Percentiles rank a stretch among this genome's conserved stretches.
Evolutionary conservation across 2,888 invertebrate genomes (phyloP).

Genomic region (Apotomis betuletana): DNA sequence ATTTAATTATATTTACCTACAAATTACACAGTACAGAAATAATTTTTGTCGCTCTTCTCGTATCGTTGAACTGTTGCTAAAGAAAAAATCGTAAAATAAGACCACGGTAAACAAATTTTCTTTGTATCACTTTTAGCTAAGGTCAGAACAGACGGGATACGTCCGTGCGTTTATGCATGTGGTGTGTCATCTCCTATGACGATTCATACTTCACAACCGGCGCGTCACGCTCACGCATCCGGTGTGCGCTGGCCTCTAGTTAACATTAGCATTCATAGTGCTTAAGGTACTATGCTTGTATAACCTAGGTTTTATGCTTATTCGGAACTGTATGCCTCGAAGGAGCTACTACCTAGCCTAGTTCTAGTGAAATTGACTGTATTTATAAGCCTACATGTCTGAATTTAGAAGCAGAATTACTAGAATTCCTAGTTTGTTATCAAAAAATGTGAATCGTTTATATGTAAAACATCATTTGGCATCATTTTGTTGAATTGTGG

Average conservation of each 20-base stretch:
- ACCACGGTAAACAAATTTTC: neutral
- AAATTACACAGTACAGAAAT: no score
- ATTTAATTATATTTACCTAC: no score
- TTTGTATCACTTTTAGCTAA: neutral
- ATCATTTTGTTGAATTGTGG: constrained; percentile 34
- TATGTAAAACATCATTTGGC: constrained; percentile 28
- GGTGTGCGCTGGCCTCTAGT: no score
- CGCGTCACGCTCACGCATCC: no score
- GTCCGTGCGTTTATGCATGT: no score
- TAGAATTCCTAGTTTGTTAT: constrained; percentile 14
- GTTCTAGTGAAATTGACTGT: constrained; percentile 9
- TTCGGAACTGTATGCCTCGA: neutral
- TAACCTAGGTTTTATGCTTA: neutral
- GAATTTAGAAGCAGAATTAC: constrained; percentile 4
- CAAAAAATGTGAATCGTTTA: constrained; percentile 17
- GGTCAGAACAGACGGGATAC: no score
- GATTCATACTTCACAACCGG: no score
- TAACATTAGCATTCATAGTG: no score
- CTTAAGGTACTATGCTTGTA: neutral
- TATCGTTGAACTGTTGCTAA: neutral
- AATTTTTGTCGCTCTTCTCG: neutral
- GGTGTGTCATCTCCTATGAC: no score
- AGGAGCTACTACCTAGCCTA: neutral
- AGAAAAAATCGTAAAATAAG: neutral
- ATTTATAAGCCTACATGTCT: constrained; percentile 7